A percentile compares a stretch with the other conserved stretches of the same genome.
phyloP scores from a whole-genome alignment of 2,797 vertebrate genomes.

The Arremon brunneinucha region DNA sequence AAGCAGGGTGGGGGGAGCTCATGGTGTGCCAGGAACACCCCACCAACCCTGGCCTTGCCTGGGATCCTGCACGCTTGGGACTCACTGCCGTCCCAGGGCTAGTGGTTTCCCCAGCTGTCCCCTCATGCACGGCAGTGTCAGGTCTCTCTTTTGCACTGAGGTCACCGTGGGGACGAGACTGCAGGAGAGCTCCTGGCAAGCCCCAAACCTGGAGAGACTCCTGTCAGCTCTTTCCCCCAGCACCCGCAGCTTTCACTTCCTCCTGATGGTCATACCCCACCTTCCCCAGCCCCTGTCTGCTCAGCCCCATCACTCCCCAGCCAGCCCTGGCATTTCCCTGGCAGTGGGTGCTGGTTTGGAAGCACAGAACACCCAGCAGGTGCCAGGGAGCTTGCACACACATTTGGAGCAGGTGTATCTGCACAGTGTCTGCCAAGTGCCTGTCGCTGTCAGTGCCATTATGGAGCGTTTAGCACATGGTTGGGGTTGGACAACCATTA shows the following conservation, averaged over 20 bases:
- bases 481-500: neutral
- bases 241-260: neutral
- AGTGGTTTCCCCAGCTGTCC: neutral
- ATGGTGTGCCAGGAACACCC: neutral
- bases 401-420: neutral
- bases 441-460: rapidly evolving
- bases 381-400: rapidly evolving
- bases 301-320: neutral
- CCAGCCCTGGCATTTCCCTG: rapidly evolving
- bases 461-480: neutral
- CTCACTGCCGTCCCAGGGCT: rapidly evolving
- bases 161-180: neutral
- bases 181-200: neutral
- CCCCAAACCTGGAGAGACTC: neutral
- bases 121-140: rapidly evolving
- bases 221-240: neutral
- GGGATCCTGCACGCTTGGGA: neutral
- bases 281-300: neutral
- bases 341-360: neutral
- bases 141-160: neutral
- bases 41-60: rapidly evolving
- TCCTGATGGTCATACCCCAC: rapidly evolving
- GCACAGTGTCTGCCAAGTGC: neutral
- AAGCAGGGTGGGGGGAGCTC: neutral
- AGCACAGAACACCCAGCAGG: rapidly evolving